Conservation (phyloP, 1,140 invertebrate species). For the Drosophila micromelanica region DNA sequence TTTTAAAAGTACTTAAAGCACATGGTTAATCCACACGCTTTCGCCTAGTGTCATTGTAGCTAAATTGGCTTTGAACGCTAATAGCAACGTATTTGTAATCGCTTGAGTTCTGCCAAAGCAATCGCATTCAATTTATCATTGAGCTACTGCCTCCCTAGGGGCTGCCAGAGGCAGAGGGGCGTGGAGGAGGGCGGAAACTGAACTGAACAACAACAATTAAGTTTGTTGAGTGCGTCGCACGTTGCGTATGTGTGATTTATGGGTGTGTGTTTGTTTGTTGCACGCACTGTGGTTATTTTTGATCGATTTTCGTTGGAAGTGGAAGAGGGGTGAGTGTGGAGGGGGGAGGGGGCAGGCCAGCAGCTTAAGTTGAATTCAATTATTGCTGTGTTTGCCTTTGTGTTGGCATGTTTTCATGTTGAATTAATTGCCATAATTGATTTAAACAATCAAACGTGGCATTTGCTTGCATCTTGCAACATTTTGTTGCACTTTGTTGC, state of each 20-base stretch:
- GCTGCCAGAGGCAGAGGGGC: not conserved
- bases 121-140: conserved; percentile 30
- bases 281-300: conserved; percentile 27
- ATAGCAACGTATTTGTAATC: conserved; percentile 9
- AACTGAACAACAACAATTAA: conserved; percentile 31
- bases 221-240: conserved; percentile 17
- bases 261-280: conserved; percentile 1
- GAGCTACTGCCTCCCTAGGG: conserved; percentile 1
- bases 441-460: conserved; percentile 30
- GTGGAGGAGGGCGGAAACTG: too few species aligned
- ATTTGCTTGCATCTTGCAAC: conserved; percentile 8
- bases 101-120: conserved; percentile 13
- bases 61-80: not conserved
- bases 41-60: not conserved
- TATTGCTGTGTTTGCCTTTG: conserved; percentile 27
- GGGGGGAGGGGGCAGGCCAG: not conserved
- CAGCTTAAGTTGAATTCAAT: conserved; percentile 41
- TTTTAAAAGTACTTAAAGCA: not conserved
- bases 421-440: conserved; percentile 51
- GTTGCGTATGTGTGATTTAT: conserved; percentile 38
- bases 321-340: too few species aligned
- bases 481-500: conserved; percentile 13
- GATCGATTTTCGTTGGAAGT: conserved; percentile 9
- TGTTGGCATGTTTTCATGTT: conserved; percentile 25
- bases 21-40: not conserved